Conservation (phyloP, 1,140 invertebrate species). For the Harlomillsia oculata region DNA sequence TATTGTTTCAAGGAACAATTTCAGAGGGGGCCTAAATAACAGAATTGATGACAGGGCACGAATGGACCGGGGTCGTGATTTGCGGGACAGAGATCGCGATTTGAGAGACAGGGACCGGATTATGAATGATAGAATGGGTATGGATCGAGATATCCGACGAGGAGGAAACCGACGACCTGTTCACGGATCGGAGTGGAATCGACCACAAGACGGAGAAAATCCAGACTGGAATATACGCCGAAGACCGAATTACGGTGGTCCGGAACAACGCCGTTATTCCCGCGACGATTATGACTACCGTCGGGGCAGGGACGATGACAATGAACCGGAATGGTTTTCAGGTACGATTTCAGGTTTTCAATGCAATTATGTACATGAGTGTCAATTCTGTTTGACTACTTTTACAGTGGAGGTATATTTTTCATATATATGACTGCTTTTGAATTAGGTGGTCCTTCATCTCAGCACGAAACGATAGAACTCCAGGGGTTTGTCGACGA, state of each 20-base stretch:
- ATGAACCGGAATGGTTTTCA: slow-evolving; percentile 55
- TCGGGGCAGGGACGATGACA: slow-evolving; percentile 39
- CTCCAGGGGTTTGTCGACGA: slow-evolving; percentile 76
- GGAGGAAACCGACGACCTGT: neutral
- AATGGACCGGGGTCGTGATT: slow-evolving; percentile 9
- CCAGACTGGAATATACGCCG: slow-evolving; percentile 15
- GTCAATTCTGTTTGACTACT: neutral
- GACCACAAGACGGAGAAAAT: neutral
- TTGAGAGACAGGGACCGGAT: slow-evolving; percentile 21
- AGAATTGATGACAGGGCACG: neutral
- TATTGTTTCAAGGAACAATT: neutral
- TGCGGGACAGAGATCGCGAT: slow-evolving; percentile 14
- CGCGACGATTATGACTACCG: neutral
- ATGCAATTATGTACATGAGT: neutral
- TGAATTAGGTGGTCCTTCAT: slow-evolving; percentile 68
- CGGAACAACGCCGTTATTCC: slow-evolving; percentile 1
- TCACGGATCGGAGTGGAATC: neutral
- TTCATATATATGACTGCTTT: neutral
- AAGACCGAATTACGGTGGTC: neutral
- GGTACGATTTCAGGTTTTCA: slow-evolving; percentile 27
- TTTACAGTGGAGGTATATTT: slow-evolving; percentile 9
- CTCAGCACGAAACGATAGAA: slow-evolving; percentile 86
- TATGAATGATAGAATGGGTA: neutral
- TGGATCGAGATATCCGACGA: neutral
- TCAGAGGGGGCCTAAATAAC: neutral